These are phyloP conservation scores for Stichopus chloronotus DNA, from an alignment of 35 echinoderm and acorn worm species.

Conservation along the genomic window DNA sequence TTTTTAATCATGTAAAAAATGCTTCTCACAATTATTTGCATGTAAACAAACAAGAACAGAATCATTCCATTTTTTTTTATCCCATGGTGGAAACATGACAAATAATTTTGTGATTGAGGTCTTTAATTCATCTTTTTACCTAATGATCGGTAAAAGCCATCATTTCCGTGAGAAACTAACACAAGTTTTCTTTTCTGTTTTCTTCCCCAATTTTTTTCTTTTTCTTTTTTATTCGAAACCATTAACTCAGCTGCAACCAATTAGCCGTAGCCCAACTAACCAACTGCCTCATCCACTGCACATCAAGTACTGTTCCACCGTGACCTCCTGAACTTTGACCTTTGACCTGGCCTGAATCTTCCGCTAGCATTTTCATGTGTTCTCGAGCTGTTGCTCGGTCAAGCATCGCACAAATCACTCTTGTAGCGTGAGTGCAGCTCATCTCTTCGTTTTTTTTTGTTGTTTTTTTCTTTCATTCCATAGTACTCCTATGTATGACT, in stretches of 20 bases:
- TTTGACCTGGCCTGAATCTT: constrained; percentile 57
- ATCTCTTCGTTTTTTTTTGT: constrained; percentile 17
- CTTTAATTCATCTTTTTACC: constrained; percentile 17
- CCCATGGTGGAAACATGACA: constrained; percentile 28
- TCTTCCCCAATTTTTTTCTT: constrained; percentile 52
- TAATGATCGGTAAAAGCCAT: constrained; percentile 18
- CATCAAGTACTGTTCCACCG: constrained; percentile 61
- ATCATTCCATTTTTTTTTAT: neutral
- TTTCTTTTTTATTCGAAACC: constrained; percentile 15
- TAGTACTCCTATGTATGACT: neutral
- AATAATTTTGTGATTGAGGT: constrained; percentile 4
- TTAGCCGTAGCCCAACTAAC: constrained; percentile 64
- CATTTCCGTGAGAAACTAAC: constrained; percentile 39
- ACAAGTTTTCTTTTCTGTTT: constrained; percentile 47
- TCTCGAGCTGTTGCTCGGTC: constrained; percentile 58
- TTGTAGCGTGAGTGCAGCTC: constrained; percentile 42
- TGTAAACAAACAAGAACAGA: neutral
- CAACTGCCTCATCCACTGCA: constrained; percentile 62
- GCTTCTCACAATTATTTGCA: constrained; percentile 48
- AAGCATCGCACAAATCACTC: constrained; percentile 39
- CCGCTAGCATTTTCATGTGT: constrained; percentile 60
- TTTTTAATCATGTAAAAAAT: neutral
- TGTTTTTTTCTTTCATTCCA: constrained; percentile 46
- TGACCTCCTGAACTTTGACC: constrained; percentile 39
- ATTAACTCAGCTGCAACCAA: constrained; percentile 64